phyloP scores from a whole-genome alignment of 2,888 invertebrate genomes.

The Penaeus monodon region DNA sequence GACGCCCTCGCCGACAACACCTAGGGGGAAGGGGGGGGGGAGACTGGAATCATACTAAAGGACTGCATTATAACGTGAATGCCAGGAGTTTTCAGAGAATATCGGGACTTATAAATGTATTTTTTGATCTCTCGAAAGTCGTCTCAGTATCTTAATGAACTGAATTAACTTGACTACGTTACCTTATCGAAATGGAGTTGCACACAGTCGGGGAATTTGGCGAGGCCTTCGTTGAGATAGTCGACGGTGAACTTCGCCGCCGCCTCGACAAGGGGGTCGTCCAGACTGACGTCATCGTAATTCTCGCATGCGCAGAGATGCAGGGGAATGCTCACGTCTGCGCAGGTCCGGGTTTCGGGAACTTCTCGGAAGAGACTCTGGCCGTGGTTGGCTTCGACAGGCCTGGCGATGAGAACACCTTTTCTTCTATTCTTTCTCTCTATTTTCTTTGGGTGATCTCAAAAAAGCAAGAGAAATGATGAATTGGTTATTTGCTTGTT shows the following conservation, averaged over 20 bases:
- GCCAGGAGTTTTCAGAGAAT: too few relatives aligned
- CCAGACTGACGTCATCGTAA: slow-evolving; percentile 69
- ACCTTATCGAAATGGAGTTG: slow-evolving; percentile 22
- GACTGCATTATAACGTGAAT: too few relatives aligned
- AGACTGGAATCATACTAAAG: not conserved
- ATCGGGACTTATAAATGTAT: too few relatives aligned
- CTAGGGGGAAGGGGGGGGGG: too few relatives aligned
- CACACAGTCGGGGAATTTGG: slow-evolving; percentile 1
- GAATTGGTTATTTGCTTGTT: too few relatives aligned
- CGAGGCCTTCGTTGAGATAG: not conserved
- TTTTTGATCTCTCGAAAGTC: too few relatives aligned
- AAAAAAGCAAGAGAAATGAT: too few relatives aligned
- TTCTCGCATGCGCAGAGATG: slow-evolving; percentile 92
- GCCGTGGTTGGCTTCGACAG: not conserved
- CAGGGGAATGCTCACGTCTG: slow-evolving; percentile 81
- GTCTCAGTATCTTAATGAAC: too few relatives aligned
- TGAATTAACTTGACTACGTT: too few relatives aligned
- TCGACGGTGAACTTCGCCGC: slow-evolving; percentile 8
- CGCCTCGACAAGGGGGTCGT: not conserved
- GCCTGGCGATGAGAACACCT: not conserved
- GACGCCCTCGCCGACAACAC: too few relatives aligned
- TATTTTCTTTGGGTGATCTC: too few relatives aligned
- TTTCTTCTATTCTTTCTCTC: not conserved
- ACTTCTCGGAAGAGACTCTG: slow-evolving; percentile 82
- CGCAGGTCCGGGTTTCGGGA: slow-evolving; percentile 81